A percentile compares a stretch with the other conserved stretches of the same genome.
Conservation (phyloP, 1,140 invertebrate genomes). For the Habropoda laboriosa region DNA sequence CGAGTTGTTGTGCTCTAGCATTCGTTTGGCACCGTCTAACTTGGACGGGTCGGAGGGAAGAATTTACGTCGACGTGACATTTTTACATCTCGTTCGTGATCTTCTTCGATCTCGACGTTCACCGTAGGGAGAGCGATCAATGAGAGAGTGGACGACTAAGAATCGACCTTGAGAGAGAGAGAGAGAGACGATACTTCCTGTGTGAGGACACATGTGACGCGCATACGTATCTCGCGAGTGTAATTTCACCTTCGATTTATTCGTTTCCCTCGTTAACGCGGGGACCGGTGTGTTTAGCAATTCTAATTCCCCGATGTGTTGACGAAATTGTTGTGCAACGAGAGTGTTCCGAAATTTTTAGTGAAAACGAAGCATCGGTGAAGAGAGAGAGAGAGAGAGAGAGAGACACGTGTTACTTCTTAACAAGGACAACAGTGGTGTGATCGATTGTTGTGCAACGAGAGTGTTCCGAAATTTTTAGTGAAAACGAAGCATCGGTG, state of each 20-base stretch:
- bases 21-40: not conserved
- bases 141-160: conserved; percentile 28
- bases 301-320: not conserved
- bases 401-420: not conserved
- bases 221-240: conserved; percentile 24
- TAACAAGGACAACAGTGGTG: not conserved
- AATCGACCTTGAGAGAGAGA: conserved; percentile 51
- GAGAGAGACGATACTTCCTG: too few relatives aligned
- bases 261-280: not conserved
- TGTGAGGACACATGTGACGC: conserved; percentile 35
- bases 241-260: not conserved
- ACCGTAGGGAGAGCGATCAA: conserved; percentile 16
- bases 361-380: not conserved
- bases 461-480: too few relatives aligned
- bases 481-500: not conserved
- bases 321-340: not conserved
- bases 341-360: not conserved
- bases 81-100: conserved; percentile 7
- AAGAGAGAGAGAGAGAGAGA: too few relatives aligned
- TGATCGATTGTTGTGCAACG: not conserved
- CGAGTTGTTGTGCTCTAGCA: conserved; percentile 17
- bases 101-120: too few relatives aligned
- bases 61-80: not conserved
- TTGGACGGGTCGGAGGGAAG: not conserved
- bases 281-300: not conserved